Base-by-base conservation (phyloP, 2,888 invertebrate genomes). In the Luperina testacea region DNA sequence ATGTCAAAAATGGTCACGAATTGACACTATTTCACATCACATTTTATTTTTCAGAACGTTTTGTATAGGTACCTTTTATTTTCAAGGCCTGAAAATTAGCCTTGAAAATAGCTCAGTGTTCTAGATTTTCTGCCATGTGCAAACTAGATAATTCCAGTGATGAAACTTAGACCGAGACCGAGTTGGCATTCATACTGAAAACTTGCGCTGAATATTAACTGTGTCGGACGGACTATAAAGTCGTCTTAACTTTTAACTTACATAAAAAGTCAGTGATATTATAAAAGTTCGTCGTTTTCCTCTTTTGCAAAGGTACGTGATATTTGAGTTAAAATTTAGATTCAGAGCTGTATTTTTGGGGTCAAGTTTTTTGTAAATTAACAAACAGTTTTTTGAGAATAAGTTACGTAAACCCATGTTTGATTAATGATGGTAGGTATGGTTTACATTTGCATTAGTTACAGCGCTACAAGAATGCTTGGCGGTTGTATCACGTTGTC, bases 181-280 rank as follows among this genome's bases (percentile, higher is more conserved):
- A 51, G n/a, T 72, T 72, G 57, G 51, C 11, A 68, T 68, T 64
- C 32, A 69, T n/a, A 59, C 42, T 84, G 24, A 59, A 61, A 42
- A 73, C 78, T 59, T 24, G 42, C 0, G 9, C 67, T 67, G 87
- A 83, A 86, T 83, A 48, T 38, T 67, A 83, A 86, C 53, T 63
- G 27, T n/a, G 51, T 53, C 32, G 45, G 38, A 13, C 11, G n/a
- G 15, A 59, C 17, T 48, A 6, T 24, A 59, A 67, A 51, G 51
- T n/a, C 3, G 11, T 24, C n/a, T 32, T 17, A 74, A 71, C 57
- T 75, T 75, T 27, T n/a, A 68, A 42, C 48, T 70, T 45, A 57
- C 24, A 59, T 70, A 59, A 48, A 27, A 73, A 74, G 32, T 63
- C 17, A 27, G 51, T 32, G 6, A 17, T 4, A 67, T n/a, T 20